phyloP scores from a whole-genome alignment of 92 coral and sea anemone species.

The Porites evermanni region DNA sequence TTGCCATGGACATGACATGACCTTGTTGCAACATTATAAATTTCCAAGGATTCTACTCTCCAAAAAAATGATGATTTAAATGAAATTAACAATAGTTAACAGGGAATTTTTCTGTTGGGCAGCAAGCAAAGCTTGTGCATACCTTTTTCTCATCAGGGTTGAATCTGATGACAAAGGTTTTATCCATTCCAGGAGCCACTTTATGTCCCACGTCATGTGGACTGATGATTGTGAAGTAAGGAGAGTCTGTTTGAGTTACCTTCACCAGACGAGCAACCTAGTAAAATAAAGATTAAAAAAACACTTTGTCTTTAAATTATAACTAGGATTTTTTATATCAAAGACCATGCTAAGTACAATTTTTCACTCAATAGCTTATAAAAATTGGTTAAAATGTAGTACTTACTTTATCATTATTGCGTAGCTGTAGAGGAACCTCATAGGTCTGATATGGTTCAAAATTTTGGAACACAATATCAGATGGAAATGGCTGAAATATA shows the following conservation, averaged over 20 bases:
- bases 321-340: too few relatives aligned
- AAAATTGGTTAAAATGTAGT: not conserved
- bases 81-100: too few relatives aligned
- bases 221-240: constrained; percentile 96
- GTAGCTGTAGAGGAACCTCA: constrained; percentile 88
- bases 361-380: not conserved
- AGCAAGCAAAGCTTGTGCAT: too few relatives aligned
- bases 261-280: constrained; percentile 97
- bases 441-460: constrained; percentile 91
- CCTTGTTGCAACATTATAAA: too few relatives aligned
- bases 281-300: not conserved
- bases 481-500: constrained; percentile 96
- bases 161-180: constrained; percentile 88
- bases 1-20: too few relatives aligned
- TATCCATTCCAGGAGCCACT: constrained; percentile 99
- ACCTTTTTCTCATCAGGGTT: constrained; percentile 99
- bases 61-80: too few relatives aligned
- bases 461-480: constrained; percentile 97
- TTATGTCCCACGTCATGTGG: constrained; percentile 96
- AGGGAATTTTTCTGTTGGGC: too few relatives aligned
- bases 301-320: not conserved
- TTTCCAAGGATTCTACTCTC: too few relatives aligned
- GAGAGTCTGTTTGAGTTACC: constrained; percentile 98
- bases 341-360: too few relatives aligned
- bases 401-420: constrained; percentile 93